Base-by-base conservation (phyloP, 2,888 invertebrate genomes). In the Rhagonycha fulva region DNA sequence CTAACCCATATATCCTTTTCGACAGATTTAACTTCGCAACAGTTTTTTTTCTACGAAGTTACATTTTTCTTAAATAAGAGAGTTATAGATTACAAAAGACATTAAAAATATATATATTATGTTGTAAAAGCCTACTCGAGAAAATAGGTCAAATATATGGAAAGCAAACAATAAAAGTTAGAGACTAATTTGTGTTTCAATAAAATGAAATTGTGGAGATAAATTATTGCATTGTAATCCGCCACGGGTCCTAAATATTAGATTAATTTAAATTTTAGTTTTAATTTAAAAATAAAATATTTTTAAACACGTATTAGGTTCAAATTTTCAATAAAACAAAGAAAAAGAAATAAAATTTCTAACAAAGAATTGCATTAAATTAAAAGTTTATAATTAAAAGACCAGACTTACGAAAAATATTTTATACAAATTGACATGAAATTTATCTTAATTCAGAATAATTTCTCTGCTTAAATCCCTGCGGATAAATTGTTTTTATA, bases 1-100 rank as follows among this genome's bases (percentile, higher is more conserved):
- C 26, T 66, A 66, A 66, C 63, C 63, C 63, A 66, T 66, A 66
- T 66, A 66, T 66, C 63, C 63, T 24, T 66, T 66, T 66, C 63
- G 63, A 66, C 63, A 66, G 63, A 66, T 66, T 66, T 66, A 66
- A 66, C 63, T 26, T 66, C n/a, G 63, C 63, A 66, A 24, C 63
- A 66, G 63, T 66, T 66, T 66, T 66, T 63, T 66, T 24, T 61
- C 12, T 66, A 66, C 24, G 26, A n/a, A 24, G n/a, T 66, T 66
- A 24, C 63, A 24, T 66, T 66, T 66, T 66, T 66, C 19, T 24
- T 12, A 14, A 23, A 19, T n/a, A 23, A 23, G 26, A 66, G 63
- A 66, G 63, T 66, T 66, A 66, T 66, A 66, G 63, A 66, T 66
- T 66, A 26, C 26, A 24, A 66, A n/a, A 47, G 47, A 47, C 47